These are phyloP conservation scores for Turritopsis rubra DNA, from an alignment of 30 jellyfish, hydroid and myxozoan species.

Conservation along the genomic window DNA sequence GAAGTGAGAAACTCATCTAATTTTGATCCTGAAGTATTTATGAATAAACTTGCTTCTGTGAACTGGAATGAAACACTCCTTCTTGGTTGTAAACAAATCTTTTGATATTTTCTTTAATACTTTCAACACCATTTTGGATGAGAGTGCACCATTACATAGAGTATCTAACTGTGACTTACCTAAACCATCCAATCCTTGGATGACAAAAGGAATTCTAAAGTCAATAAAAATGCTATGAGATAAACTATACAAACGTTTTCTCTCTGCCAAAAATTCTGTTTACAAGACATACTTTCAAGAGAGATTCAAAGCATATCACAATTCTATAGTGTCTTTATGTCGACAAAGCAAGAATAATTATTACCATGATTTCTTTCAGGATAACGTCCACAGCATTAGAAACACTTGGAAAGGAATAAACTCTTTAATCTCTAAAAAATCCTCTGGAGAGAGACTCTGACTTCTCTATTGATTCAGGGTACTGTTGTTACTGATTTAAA, in stretches of 20 bases:
- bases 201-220: background rate
- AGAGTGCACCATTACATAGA: no score
- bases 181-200: constrained; percentile 16
- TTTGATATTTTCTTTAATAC: no score
- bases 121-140: no score
- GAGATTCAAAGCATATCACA: no score
- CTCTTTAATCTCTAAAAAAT: background rate
- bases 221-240: background rate
- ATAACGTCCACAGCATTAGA: background rate
- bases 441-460: background rate
- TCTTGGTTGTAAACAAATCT: no score
- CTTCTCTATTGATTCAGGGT: background rate
- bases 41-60: no score
- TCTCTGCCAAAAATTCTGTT: background rate
- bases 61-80: no score
- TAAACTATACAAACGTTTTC: background rate
- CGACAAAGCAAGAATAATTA: background rate
- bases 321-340: background rate
- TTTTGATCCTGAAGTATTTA: no score
- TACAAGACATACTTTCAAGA: background rate
- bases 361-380: background rate
- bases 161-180: no score
- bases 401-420: background rate
- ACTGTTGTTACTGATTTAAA: background rate
- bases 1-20: no score